phyloP scores from a whole-genome alignment of 2,888 invertebrate genomes.

The Labia minor region DNA sequence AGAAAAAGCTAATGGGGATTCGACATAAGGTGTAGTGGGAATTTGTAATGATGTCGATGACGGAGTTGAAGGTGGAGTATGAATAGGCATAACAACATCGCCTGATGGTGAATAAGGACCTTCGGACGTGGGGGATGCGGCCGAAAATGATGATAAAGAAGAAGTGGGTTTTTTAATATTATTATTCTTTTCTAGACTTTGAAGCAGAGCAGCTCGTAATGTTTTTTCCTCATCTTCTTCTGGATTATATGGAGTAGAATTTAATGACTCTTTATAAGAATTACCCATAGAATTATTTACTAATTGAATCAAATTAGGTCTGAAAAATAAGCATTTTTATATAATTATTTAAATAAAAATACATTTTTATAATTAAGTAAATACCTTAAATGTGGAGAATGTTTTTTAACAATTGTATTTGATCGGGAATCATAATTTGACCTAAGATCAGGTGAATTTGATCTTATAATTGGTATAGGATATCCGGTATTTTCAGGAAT shows the following conservation, averaged over 20 bases:
- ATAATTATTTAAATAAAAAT: neutral
- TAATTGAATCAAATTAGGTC: neutral
- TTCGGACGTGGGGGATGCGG: neutral
- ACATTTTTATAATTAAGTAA: too few species aligned
- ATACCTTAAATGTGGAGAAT: too few species aligned
- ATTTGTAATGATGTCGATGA: neutral
- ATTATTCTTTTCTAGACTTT: neutral
- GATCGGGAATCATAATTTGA: too few species aligned
- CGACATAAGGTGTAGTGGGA: neutral
- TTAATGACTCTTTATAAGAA: too few species aligned
- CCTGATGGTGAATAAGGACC: neutral
- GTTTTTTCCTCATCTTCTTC: neutral
- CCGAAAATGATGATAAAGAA: neutral
- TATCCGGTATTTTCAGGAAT: neutral
- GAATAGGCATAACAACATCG: neutral
- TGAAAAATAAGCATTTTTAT: neutral
- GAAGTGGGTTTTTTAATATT: neutral
- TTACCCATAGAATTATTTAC: neutral
- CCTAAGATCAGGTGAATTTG: neutral
- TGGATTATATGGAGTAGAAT: neutral
- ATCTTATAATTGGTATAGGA: neutral
- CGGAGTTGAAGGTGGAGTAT: neutral
- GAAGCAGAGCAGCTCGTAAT: neutral
- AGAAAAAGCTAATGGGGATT: neutral
- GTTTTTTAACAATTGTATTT: too few species aligned